A percentile compares a stretch with the other conserved stretches of the same genome.
phyloP scores from a whole-genome alignment of 1,140 invertebrate genomes.

The Planococcus citri region DNA sequence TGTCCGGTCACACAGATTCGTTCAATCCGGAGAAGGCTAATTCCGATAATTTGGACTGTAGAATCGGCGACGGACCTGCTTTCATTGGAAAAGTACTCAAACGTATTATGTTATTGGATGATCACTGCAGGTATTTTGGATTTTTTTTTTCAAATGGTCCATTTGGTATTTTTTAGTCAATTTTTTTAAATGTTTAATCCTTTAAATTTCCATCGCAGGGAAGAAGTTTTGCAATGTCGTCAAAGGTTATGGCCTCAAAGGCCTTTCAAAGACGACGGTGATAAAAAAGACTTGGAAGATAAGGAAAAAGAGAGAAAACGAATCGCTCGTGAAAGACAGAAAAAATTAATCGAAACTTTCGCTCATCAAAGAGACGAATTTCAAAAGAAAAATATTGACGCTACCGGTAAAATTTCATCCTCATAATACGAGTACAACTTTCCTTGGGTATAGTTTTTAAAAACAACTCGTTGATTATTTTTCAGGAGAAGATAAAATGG shows the following conservation, averaged over 20 bases:
- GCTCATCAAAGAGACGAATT: constrained; percentile 82
- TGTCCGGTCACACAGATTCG: constrained; percentile 68
- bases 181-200: neutral
- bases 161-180: neutral
- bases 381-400: constrained; percentile 70
- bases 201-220: constrained; percentile 33
- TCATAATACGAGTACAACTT: too few species aligned
- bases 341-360: constrained; percentile 86
- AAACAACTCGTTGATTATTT: constrained; percentile 23
- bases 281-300: constrained; percentile 54
- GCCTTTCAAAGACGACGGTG: constrained; percentile 60
- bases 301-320: constrained; percentile 63
- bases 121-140: constrained; percentile 38
- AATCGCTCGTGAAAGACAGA: constrained; percentile 74
- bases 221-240: constrained; percentile 51
- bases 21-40: constrained; percentile 46
- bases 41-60: constrained; percentile 32
- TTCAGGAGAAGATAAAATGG: constrained; percentile 46
- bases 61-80: constrained; percentile 77
- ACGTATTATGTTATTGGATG: constrained; percentile 57
- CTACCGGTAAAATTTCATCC: constrained; percentile 24
- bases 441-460: too few species aligned
- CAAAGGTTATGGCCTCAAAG: constrained; percentile 57
- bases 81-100: constrained; percentile 67
- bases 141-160: neutral